Base-by-base conservation (phyloP, 53 echinoderm and acorn worm genomes). In the Echinarachnius parma region DNA sequence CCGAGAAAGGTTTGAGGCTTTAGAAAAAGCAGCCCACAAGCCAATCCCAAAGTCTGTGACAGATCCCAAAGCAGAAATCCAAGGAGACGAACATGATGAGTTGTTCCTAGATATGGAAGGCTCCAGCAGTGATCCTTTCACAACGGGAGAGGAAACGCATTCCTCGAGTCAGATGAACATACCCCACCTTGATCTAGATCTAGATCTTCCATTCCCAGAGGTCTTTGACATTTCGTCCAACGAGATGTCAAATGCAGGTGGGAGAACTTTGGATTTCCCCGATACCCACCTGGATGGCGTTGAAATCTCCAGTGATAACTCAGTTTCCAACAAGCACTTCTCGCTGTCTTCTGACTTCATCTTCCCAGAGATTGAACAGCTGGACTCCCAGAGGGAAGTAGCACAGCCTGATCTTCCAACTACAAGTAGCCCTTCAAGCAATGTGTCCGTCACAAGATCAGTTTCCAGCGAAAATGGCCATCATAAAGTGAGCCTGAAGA, bases 11-110 rank as follows among this genome's bases (percentile, higher is more conserved):
- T 86, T 86, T 42, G 77, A 82, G 54, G 93, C 89, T 59, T 72
- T 93, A 30, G 82, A 93, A 32, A 82, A 82, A 54, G 89, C 93
- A n/a, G 82, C 81, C 28, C 78, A 82, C 10, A 93, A 89, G 42
- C 93, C 93, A 18, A 82, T 93, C 56, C 93, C 86, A 36, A 69
- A 49, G 44, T 78, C 77, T 45, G 84, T 81, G 28, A 48, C 48
- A 20, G 79, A 92, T 75, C 84, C 88, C 1, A 77, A 78, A 28
- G 75, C 77, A 48, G 88, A 88, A 37, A 86, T 85, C 36, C 61
- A 76, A 22, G 77, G 61, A 10, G n/a, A n/a, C n/a, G n/a, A n/a
- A n/a, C n/a, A n/a, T n/a, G n/a, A n/a, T n/a, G n/a, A n/a, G n/a
- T n/a, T n/a, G n/a, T n/a, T n/a, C n/a, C n/a, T n/a, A n/a, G n/a